phyloP scores from a whole-genome alignment of 92 coral and sea anemone genomes.

The Bergia puertoricense region DNA sequence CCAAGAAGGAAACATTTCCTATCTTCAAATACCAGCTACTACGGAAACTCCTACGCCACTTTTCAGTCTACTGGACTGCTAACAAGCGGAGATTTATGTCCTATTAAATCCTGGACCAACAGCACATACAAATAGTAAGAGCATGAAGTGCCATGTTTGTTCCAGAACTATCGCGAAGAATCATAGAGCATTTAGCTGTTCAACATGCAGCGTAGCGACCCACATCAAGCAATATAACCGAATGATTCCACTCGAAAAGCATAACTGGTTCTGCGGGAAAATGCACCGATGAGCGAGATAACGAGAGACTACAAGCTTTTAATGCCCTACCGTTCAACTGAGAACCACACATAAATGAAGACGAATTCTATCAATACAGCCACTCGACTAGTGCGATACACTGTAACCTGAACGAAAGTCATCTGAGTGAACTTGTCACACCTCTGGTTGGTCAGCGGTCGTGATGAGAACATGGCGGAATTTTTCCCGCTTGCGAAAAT shows the following conservation, averaged over 20 bases:
- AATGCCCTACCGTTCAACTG: background rate
- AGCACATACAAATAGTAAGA: background rate
- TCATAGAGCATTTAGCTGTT: background rate
- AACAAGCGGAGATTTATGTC: constrained; percentile 34
- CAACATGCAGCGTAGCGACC: background rate
- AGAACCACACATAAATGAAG: background rate
- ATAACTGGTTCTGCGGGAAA: background rate
- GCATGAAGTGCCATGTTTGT: background rate
- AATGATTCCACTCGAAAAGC: background rate
- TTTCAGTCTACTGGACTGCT: constrained; percentile 28
- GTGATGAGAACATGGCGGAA: too few relatives aligned
- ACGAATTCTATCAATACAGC: background rate
- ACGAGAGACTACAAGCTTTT: background rate
- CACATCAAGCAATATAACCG: background rate
- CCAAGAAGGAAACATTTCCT: background rate
- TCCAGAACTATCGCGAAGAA: background rate
- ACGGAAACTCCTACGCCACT: constrained; percentile 24
- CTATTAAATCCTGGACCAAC: constrained; percentile 41
- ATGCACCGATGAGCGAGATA: background rate
- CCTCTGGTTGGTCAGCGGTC: too few relatives aligned
- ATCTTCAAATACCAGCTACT: constrained; percentile 9
- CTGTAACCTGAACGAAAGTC: background rate
- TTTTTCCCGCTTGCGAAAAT: too few relatives aligned
- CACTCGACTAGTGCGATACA: background rate
- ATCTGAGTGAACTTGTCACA: background rate